These are phyloP conservation scores for Troilus luridus DNA, from an alignment of 2,888 invertebrate genomes.

Conservation along the genomic window DNA sequence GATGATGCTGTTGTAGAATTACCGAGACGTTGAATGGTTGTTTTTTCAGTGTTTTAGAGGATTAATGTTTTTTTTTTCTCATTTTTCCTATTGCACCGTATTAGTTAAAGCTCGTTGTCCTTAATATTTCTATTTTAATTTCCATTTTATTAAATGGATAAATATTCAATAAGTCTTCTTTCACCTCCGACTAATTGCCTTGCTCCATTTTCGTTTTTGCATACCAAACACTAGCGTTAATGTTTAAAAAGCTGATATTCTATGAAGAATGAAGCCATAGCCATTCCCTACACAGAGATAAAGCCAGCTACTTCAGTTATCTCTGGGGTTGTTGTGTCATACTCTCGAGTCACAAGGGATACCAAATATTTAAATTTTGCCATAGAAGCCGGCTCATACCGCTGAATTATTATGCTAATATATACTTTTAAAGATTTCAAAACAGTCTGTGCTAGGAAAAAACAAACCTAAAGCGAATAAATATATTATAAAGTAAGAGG, in stretches of 20 bases:
- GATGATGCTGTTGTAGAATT: no score
- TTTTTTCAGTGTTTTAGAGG: no score
- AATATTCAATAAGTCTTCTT: neutral
- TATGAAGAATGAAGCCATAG: neutral
- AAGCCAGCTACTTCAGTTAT: neutral
- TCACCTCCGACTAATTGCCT: neutral
- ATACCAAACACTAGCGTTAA: neutral
- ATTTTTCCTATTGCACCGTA: no score
- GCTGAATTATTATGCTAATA: conserved; percentile 10
- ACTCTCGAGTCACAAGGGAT: neutral
- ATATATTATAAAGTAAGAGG: neutral
- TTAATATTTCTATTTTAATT: neutral
- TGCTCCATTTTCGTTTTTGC: neutral
- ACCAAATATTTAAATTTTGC: neutral
- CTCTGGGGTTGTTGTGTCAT: neutral
- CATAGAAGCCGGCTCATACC: neutral
- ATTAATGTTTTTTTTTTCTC: no score
- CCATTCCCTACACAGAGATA: neutral
- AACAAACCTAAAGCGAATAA: neutral
- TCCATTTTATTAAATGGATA: neutral
- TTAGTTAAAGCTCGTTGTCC: no score
- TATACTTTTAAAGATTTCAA: neutral
- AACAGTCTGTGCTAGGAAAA: neutral
- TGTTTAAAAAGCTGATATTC: neutral
- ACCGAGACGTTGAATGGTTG: no score